Evolutionary conservation across 2,797 vertebrate genomes (phyloP), one percentile per base, ranked within the genome.

Genomic region (Neosilurus hyrtlii): DNA sequence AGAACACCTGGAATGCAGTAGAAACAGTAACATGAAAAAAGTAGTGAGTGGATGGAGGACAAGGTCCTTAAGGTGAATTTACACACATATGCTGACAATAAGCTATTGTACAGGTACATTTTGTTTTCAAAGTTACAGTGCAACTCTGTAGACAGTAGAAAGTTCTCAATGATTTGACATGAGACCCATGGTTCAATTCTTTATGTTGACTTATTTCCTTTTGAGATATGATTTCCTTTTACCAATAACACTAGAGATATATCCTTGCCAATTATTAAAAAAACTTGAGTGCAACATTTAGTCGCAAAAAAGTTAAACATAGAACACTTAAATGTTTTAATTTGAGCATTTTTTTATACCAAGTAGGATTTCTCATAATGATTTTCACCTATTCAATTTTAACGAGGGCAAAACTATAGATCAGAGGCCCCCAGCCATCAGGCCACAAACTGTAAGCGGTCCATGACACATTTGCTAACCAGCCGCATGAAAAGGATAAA

Each of bases 1-100:
- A 0, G 79, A 92, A 93, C 94, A 94, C 93, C 93, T 94, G 94
- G 93, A 94, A 92, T 91, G 89, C 92, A 92, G 91, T 92, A 92
- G 90, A 56, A 79, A 92, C 86, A 82, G 86, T 92, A 65, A 22
- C 76, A 79, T 79, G 75, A 78, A 78, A 62, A 78, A 51, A 14
- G 61, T 78, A n/a, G 59, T 65, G 43, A 78, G 26, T 78, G 9
- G 76, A 78, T 65, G 43, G 2, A 51, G 63, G 43, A 30, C 61
- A 26, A 6, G 22, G 37, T 9, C 37, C 22, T 62, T 49, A 62
- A 62, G 43, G n/a, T 51, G 24, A 78, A 26, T 78, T 51, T 63
- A 51, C 35, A 62, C 37, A 62, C 15, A 43, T 49, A 49, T 5
- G 8, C 35, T 77, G 59, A 26, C 59, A 63, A 11, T 78, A 78